phyloP scores from a whole-genome alignment of 92 coral and sea anemone genomes.

The Chrysogorgia sp. region DNA sequence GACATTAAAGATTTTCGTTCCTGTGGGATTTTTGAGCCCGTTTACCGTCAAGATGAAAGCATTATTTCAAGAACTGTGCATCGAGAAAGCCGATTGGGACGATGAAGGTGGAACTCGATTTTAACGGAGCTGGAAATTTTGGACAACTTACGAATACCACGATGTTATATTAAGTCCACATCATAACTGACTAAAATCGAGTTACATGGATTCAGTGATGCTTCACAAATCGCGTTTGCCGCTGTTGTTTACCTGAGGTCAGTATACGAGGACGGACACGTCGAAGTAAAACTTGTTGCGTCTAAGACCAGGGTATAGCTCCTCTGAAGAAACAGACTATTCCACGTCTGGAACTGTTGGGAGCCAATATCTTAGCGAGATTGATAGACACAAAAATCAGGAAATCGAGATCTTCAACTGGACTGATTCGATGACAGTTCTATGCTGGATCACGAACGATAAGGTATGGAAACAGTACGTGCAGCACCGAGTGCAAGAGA shows the following conservation, averaged over 20 bases:
- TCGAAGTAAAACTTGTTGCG: conserved; percentile 29
- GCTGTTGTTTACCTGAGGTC: conserved; percentile 50
- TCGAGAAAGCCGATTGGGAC: conserved; percentile 67
- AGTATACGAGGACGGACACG: conserved; percentile 28
- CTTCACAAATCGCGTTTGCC: conserved; percentile 54
- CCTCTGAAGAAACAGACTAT: too few relatives aligned
- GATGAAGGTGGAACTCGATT: conserved; percentile 53
- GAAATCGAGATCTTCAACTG: too few relatives aligned
- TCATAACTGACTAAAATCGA: conserved; percentile 30
- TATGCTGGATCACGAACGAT: too few relatives aligned
- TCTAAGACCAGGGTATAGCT: too few relatives aligned
- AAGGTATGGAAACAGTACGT: too few relatives aligned
- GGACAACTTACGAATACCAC: conserved; percentile 50
- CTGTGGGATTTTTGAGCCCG: conserved; percentile 67
- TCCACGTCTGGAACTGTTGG: too few relatives aligned
- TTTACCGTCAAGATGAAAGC: conserved; percentile 64
- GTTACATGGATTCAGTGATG: conserved; percentile 63
- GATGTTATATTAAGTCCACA: conserved; percentile 54
- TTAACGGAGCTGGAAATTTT: conserved; percentile 47
- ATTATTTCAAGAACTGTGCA: conserved; percentile 71
- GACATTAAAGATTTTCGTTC: conserved; percentile 72
- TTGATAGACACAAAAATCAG: too few relatives aligned
- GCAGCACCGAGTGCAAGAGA: too few relatives aligned
- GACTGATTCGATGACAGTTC: too few relatives aligned
- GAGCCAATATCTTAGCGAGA: too few relatives aligned